These are phyloP conservation scores for Stomatorhinus ivindoensis DNA, from an alignment of 2,113 vertebrate genomes.

Conservation along the genomic window DNA sequence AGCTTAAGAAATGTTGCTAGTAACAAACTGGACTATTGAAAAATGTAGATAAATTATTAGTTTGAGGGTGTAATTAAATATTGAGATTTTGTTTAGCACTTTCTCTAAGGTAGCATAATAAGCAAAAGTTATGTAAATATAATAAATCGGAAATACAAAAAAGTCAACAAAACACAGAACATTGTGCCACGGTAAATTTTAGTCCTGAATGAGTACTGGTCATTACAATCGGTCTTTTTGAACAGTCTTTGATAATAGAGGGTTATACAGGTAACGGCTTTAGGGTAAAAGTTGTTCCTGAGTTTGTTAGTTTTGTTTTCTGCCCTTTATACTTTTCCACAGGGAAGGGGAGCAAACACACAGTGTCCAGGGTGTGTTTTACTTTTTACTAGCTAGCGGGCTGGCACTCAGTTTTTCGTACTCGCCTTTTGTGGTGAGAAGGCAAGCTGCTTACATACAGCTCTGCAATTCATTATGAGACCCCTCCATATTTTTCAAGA, in stretches of 20 bases:
- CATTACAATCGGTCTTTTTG: background rate
- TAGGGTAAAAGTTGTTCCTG: background rate
- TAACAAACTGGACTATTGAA: background rate
- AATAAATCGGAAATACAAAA: background rate
- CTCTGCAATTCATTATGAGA: background rate
- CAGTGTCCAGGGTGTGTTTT: background rate
- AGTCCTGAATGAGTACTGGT: too few relatives aligned
- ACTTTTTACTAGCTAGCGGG: background rate
- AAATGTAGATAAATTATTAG: background rate
- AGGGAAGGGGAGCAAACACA: background rate
- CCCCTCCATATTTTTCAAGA: background rate
- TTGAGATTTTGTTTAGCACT: background rate
- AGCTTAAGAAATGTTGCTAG: background rate
- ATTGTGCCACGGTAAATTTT: too few relatives aligned
- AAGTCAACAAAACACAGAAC: background rate
- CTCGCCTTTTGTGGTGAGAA: background rate
- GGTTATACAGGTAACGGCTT: background rate
- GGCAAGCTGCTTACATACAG: background rate
- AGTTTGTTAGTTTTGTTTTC: background rate
- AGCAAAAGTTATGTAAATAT: background rate
- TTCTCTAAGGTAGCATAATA: background rate
- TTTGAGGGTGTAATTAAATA: background rate
- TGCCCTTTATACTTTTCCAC: background rate
- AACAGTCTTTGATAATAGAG: background rate
- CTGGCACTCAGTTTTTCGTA: background rate